These are phyloP conservation scores for Synanceia verrucosa DNA, from an alignment of 2,797 vertebrate genomes.

Conservation along the genomic window DNA sequence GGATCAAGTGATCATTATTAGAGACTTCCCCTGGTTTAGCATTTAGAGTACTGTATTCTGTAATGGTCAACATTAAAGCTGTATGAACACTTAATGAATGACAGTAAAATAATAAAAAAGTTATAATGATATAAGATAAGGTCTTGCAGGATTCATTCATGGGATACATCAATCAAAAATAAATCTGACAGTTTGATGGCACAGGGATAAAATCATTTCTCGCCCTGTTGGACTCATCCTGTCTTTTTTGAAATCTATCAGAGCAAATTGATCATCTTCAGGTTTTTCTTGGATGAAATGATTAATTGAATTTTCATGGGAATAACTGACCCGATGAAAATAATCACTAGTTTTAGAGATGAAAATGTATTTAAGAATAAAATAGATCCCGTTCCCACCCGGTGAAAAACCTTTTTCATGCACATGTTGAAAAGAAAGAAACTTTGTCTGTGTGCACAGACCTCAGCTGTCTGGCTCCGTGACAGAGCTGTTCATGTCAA, in stretches of 20 bases:
- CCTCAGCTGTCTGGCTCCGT: constrained; percentile 30
- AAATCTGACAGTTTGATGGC: background rate
- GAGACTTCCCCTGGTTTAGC: background rate
- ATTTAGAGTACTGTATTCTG: background rate
- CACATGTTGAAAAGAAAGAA: constrained; percentile 5
- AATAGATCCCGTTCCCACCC: background rate
- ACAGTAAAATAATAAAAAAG: background rate
- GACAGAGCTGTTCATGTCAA: constrained; percentile 34
- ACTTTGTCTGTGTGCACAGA: background rate
- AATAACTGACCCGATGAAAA: background rate
- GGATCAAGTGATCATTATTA: constrained; percentile 14
- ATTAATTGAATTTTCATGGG: background rate
- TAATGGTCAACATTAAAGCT: background rate
- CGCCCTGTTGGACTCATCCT: background rate
- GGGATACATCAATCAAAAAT: background rate
- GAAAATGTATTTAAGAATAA: background rate
- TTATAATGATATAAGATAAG: background rate
- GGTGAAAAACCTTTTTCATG: background rate
- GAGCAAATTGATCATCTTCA: background rate
- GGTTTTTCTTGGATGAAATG: background rate
- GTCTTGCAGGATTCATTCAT: too few relatives aligned
- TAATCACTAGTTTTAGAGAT: background rate
- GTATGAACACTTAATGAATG: background rate
- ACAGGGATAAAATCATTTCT: background rate
- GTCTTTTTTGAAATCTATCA: background rate